Evolutionary conservation across 2,888 invertebrate species (phyloP).

Genomic region (Polydrusus tereticollis): DNA sequence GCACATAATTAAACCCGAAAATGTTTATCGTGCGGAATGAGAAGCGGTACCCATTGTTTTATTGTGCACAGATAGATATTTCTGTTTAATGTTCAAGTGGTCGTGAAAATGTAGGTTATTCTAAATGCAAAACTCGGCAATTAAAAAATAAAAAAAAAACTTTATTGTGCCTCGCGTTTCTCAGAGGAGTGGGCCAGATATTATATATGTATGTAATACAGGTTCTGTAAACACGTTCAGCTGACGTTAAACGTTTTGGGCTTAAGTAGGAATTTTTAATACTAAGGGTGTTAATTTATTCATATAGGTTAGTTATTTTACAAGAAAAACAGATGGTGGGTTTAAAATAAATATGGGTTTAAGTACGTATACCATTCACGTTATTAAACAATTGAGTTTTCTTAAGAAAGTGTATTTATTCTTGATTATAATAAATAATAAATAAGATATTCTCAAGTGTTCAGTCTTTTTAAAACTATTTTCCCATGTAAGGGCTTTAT

Average conservation of each 20-base stretch:
- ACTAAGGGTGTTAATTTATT: background rate
- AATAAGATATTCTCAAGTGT: too few species aligned
- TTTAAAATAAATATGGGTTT: too few species aligned
- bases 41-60: constrained; percentile 35
- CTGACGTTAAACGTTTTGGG: background rate
- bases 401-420: too few species aligned
- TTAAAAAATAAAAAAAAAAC: constrained; percentile 37
- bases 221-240: background rate
- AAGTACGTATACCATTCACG: too few species aligned
- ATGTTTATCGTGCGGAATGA: constrained; percentile 30
- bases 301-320: too few species aligned
- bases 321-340: too few species aligned
- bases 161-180: constrained; percentile 20
- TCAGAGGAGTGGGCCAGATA: constrained; percentile 17
- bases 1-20: constrained; percentile 24
- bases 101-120: constrained; percentile 36
- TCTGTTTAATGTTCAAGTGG: constrained; percentile 36
- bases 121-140: constrained; percentile 31
- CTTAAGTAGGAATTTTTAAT: background rate
- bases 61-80: constrained; percentile 23
- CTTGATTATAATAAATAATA: too few species aligned
- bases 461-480: too few species aligned
- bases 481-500: too few species aligned
- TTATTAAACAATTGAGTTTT: too few species aligned
- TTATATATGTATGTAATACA: constrained; percentile 4